Conservation (phyloP, 2,888 invertebrate genomes). For the Caenorhabditis panamensis region DNA sequence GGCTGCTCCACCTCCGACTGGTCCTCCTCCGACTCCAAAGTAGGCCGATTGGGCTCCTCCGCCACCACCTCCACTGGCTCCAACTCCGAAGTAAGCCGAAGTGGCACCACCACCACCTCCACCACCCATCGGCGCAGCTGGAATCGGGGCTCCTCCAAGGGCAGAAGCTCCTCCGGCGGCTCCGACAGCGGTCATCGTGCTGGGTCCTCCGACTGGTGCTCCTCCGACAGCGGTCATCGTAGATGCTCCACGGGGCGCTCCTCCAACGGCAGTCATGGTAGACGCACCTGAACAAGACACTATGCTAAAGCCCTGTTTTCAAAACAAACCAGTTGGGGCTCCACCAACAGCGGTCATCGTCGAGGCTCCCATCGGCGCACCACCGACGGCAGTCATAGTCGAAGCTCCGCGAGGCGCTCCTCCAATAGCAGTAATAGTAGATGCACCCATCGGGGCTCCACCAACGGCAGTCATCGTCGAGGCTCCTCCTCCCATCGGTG, state of each 20-base stretch:
- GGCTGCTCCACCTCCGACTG: constrained; percentile 33
- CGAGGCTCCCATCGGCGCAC: too few relatives aligned
- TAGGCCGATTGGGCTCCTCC: constrained; percentile 50
- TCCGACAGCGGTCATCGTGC: constrained; percentile 2
- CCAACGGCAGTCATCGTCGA: too few relatives aligned
- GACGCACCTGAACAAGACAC: too few relatives aligned
- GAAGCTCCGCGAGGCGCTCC: too few relatives aligned
- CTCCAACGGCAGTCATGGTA: constrained; percentile 50
- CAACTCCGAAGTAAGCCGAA: constrained; percentile 63
- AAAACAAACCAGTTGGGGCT: constrained; percentile 35
- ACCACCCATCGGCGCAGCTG: constrained; percentile 44
- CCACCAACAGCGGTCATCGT: too few relatives aligned
- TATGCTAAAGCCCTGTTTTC: too few relatives aligned
- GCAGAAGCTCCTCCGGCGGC: constrained; percentile 39
- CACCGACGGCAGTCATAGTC: too few relatives aligned
- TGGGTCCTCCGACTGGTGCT: constrained; percentile 22
- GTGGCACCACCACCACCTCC: constrained; percentile 38
- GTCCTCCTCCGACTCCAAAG: constrained; percentile 68
- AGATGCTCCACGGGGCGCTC: too few relatives aligned
- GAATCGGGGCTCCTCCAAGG: constrained; percentile 60
- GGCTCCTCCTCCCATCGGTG: too few relatives aligned
- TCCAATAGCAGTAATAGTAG: too few relatives aligned
- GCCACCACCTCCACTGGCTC: constrained; percentile 47
- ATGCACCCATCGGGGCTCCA: too few relatives aligned
- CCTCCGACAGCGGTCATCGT: too few relatives aligned